Evolutionary conservation across 2,113 vertebrate genomes (phyloP).

Genomic region (Cariama cristata): DNA sequence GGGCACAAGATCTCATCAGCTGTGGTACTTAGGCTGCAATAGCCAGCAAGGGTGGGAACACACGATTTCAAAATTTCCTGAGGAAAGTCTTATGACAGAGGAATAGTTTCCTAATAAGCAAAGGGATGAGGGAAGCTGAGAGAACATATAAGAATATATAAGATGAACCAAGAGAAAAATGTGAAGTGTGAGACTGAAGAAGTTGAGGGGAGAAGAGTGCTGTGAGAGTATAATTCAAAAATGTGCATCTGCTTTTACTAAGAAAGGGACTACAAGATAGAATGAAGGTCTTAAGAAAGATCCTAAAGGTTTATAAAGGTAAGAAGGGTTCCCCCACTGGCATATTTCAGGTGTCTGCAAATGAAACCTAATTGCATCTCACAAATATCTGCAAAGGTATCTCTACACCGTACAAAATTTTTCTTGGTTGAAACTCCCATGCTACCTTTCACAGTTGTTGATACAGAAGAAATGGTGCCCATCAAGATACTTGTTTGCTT

Average conservation of each 20-base stretch:
- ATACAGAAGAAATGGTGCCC: not conserved
- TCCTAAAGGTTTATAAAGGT: not conserved
- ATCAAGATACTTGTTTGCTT: not conserved
- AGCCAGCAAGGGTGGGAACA: not conserved
- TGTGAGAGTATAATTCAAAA: not conserved
- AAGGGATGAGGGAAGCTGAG: not conserved
- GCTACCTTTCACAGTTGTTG: not conserved
- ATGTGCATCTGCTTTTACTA: not conserved
- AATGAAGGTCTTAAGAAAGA: not conserved
- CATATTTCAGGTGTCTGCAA: not conserved
- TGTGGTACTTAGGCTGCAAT: not conserved
- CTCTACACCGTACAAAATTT: not conserved
- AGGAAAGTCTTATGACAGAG: not conserved
- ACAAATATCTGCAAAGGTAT: not conserved
- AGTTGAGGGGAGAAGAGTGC: not conserved
- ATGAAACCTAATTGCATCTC: not conserved
- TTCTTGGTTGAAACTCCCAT: not conserved
- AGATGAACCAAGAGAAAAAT: not conserved
- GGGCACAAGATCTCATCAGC: not conserved
- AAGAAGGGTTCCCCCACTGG: not conserved
- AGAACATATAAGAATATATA: not conserved
- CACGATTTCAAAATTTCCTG: accelerated
- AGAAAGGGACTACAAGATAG: not conserved
- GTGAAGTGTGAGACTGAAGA: not conserved
- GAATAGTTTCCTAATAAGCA: not conserved